Evolutionary conservation across 2,797 vertebrate genomes (phyloP), one percentile per base, ranked within the genome.

Genomic region (Nannoperca australis): DNA sequence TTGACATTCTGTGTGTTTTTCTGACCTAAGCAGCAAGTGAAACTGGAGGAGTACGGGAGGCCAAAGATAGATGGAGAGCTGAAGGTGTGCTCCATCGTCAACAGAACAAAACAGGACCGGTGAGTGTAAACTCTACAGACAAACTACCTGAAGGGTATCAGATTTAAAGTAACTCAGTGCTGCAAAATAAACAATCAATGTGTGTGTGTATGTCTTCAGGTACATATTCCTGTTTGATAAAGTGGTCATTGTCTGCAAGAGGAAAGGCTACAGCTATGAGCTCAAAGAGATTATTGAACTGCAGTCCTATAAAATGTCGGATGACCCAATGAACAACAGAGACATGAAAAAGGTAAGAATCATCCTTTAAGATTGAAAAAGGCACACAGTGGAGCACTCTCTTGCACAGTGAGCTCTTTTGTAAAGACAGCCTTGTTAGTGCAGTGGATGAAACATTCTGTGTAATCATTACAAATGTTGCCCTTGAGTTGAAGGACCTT

Each of bases 211-310:
- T 82, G 24, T 82, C 36, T 76, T 6, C 81, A 99, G 98, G 96
- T 99, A 99, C 92, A 95, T 99, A 78, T 99, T 99, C 94, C 95
- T 99, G 49, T 99, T 99, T 63, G 98, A 99, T 90, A 99, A 99
- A 95, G 98, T 99, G 85, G 97, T 99, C 82, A 98, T 99, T 0
- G 97, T 99, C 78, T 99, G 98, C 93, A 99, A 99, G 89, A 92
- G 98, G 88, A 97, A 96, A 93, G 97, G 97, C 20, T 97, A 99
- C 88, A 98, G 89, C 92, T 99, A 99, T 0, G 98, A 99, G 93
- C 95, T 99, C 79, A 99, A 98, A 88, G 98, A 99, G 89, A 97
- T 98, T 65, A 97, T 99, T 13, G 98, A 99, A 78, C 96, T 99
- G 63, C 95, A 98, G 55, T 93, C 90, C 6, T 97, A 99, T 90